Evolutionary conservation across 2,797 vertebrate species (phyloP), one percentile per base, ranked within the genome.

Genomic region (Miichthys miiuy): DNA sequence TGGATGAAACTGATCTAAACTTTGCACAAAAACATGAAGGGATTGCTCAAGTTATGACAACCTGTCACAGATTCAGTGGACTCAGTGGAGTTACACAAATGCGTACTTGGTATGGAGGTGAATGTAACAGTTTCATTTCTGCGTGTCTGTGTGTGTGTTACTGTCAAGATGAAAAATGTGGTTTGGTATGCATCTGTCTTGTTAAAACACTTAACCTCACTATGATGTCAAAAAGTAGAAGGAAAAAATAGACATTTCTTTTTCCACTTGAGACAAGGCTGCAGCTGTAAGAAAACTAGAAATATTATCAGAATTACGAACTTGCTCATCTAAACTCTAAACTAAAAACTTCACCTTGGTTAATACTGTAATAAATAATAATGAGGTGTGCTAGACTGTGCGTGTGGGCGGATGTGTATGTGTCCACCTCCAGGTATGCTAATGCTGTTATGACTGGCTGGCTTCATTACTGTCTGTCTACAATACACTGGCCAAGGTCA

Each of bases 381-480:
- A 93, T 93, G 90, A 92, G 83, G 57, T 84, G 78, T 55, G 71
- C 77, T 62, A 57, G 66, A 68, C 71, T 65, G 69, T 58, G 81
- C 56, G 81, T 70, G 77, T 73, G 74, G 65, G 76, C 5, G 62
- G 50, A 61, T 62, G 74, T 75, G 86, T 79, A 60, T 62, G 74
- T 38, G 75, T 87, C 89, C 88, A 89, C 84, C 86, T 90, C 82
- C 84, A 84, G 82, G 79, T 92, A 91, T 92, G 90, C 91, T 90
- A 88, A 91, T 91, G 89, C 87, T 91, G 92, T 92, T 93, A 91
- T 94, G 93, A 93, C 89, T 92, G 93, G 90, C 90, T 93, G 83
- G 76, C 91, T 93, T 92, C 92, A 93, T 93, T 94, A 93, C 86
- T 83, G 90, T 91, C 90, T 93, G 92, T 91, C 91, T 93, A 91